Evolutionary conservation across 2,888 invertebrate genomes (phyloP).

Genomic region (Congeria kusceri): DNA sequence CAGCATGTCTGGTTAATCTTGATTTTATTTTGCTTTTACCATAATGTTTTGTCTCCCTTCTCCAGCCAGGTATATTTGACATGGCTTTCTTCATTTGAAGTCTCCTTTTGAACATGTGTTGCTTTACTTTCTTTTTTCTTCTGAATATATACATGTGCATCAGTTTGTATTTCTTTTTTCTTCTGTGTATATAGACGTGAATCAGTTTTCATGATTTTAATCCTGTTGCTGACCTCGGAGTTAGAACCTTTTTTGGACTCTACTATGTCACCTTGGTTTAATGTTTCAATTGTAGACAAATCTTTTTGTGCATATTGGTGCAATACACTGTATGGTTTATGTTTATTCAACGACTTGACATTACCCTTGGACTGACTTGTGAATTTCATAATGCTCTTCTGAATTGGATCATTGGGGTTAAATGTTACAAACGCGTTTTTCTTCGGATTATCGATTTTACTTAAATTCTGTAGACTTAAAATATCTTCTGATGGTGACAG

Average conservation of each 20-base stretch:
- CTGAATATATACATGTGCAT: too few relatives aligned
- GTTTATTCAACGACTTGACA: too few relatives aligned
- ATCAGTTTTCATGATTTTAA: too few relatives aligned
- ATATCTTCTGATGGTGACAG: conserved; percentile 24
- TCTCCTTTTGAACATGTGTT: too few relatives aligned
- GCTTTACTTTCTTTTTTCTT: too few relatives aligned
- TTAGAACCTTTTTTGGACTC: too few relatives aligned
- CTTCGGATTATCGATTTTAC: conserved; percentile 13
- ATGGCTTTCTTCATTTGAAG: too few relatives aligned
- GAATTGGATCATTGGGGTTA: conserved; percentile 31
- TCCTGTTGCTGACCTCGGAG: too few relatives aligned
- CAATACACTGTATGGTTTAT: background rate
- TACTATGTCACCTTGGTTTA: too few relatives aligned
- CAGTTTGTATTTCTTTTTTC: too few relatives aligned
- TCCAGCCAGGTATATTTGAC: background rate
- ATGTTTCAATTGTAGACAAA: background rate
- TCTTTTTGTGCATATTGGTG: background rate
- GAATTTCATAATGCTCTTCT: conserved; percentile 19
- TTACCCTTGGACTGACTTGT: background rate
- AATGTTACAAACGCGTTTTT: conserved; percentile 35
- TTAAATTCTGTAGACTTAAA: background rate
- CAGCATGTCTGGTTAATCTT: too few relatives aligned
- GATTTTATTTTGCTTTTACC: background rate
- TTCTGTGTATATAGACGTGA: too few relatives aligned
- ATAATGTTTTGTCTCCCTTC: conserved; percentile 4